Percentiles rank a stretch among this genome's conserved stretches.
Conservation (phyloP, 92 coral and sea anemone genomes). For the Porites divaricata region DNA sequence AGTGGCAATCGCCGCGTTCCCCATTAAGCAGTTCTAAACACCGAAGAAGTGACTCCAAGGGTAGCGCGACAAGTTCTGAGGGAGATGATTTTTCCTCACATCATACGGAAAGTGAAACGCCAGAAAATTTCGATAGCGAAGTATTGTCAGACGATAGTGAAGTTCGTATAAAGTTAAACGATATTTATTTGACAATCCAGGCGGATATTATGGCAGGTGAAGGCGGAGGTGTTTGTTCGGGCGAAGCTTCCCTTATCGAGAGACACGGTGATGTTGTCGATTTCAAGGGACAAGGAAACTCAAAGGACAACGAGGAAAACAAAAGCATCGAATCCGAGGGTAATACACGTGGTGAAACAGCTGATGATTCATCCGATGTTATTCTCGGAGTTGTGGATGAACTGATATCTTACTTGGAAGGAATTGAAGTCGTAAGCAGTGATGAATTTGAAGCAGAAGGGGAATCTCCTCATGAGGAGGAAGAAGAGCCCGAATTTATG, state of each 20-base stretch:
- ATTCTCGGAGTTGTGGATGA: slow-evolving; percentile 79
- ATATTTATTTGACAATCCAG: slow-evolving; percentile 31
- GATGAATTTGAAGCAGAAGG: slow-evolving; percentile 68
- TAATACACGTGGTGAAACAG: slow-evolving; percentile 57
- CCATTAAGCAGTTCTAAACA: slow-evolving; percentile 4
- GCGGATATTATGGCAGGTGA: slow-evolving; percentile 36
- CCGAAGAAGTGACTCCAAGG: slow-evolving; percentile 37
- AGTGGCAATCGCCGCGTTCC: slow-evolving; percentile 47
- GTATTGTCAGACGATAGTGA: slow-evolving; percentile 18
- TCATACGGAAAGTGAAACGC: slow-evolving; percentile 54
- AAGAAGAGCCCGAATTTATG: slow-evolving; percentile 39
- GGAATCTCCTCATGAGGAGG: slow-evolving; percentile 34
- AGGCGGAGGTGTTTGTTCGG: slow-evolving; percentile 6
- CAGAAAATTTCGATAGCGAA: slow-evolving; percentile 32
- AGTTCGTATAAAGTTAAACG: slow-evolving; percentile 31
- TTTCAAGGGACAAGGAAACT: slow-evolving; percentile 20
- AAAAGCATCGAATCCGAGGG: slow-evolving; percentile 32
- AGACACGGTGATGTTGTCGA: slow-evolving; percentile 10
- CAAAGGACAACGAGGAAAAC: slow-evolving; percentile 30
- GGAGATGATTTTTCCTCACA: slow-evolving; percentile 18
- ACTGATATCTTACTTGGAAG: slow-evolving; percentile 77
- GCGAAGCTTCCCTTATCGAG: slow-evolving; percentile 13
- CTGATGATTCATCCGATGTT: slow-evolving; percentile 64
- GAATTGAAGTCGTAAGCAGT: slow-evolving; percentile 79
- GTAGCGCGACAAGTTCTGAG: slow-evolving; percentile 39